phyloP scores from a whole-genome alignment of 2,113 vertebrate species.

The Microtus montanus region DNA sequence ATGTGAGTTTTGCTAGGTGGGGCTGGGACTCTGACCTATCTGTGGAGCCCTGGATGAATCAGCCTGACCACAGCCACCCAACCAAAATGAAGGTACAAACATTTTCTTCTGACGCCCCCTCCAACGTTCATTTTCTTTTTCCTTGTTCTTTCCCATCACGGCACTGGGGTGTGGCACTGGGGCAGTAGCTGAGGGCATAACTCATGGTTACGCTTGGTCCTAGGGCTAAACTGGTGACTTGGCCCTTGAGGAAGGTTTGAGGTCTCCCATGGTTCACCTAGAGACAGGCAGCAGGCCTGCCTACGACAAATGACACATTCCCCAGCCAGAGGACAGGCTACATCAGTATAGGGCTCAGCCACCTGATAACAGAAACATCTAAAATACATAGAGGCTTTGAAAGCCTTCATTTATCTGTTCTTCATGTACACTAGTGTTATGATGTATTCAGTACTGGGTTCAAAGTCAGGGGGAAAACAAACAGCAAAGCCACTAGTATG shows the following conservation, averaged over 20 bases:
- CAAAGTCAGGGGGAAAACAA: slow-evolving; percentile 11
- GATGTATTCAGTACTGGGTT: background rate
- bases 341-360: background rate
- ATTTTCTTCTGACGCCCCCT: slow-evolving; percentile 1
- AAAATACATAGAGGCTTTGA: background rate
- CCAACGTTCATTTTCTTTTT: background rate
- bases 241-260: background rate
- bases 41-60: slow-evolving; percentile 68
- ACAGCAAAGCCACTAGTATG: background rate
- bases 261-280: background rate
- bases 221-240: background rate
- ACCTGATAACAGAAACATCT: background rate
- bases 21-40: slow-evolving; percentile 48
- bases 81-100: background rate
- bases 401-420: background rate
- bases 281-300: background rate
- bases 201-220: background rate
- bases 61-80: slow-evolving; percentile 60
- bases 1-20: slow-evolving; percentile 55
- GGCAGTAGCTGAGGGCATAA: background rate
- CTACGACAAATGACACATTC: background rate
- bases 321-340: background rate
- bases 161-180: background rate
- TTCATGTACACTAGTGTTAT: background rate
- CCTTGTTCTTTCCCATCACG: background rate